Evolutionary conservation across 2,797 vertebrate species (phyloP).

Genomic region (Spheniscus humboldti): DNA sequence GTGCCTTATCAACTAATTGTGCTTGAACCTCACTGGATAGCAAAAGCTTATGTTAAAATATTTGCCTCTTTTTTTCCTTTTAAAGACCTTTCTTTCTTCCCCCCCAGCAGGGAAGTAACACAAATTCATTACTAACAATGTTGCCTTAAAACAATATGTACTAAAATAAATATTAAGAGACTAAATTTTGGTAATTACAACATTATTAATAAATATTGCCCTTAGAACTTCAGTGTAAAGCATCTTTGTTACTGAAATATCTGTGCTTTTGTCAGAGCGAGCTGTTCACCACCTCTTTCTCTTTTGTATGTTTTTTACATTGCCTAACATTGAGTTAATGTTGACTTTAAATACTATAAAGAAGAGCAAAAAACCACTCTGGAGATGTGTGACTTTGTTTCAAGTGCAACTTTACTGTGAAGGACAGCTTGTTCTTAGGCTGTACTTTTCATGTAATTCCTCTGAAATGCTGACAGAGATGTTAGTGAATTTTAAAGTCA

Average conservation of each 20-base stretch:
- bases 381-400: background rate
- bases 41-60: background rate
- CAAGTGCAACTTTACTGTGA: background rate
- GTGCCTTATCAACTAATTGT: background rate
- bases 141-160: background rate
- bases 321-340: background rate
- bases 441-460: background rate
- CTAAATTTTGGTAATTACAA: background rate
- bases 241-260: rapidly evolving
- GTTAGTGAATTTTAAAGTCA: background rate
- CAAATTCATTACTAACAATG: background rate
- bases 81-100: background rate
- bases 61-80: background rate
- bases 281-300: background rate
- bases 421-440: background rate
- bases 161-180: background rate
- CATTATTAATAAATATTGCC: background rate
- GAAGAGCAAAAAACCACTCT: background rate
- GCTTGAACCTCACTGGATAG: background rate
- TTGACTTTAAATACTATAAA: background rate
- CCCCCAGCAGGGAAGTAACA: background rate
- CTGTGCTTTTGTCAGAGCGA: background rate
- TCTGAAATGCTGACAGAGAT: background rate
- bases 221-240: background rate
- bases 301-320: background rate